Conservation (phyloP, 2,888 invertebrate genomes). For the Hypolimnas misippus region DNA sequence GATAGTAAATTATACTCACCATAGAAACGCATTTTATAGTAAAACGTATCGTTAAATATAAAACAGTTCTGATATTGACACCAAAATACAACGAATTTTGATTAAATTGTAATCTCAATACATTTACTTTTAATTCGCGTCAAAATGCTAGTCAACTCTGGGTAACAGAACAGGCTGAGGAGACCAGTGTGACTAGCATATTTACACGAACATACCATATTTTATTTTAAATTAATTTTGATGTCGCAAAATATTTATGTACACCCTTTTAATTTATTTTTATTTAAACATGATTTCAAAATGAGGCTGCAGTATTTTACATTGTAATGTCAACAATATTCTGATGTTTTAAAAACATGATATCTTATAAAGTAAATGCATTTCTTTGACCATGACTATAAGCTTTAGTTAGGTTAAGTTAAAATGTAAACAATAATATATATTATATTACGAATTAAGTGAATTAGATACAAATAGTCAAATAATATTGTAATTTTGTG, state of each 20-base stretch:
- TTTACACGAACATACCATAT: neutral
- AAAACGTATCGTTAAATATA: neutral
- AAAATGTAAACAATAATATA: slow-evolving; percentile 40
- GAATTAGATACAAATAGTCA: slow-evolving; percentile 14
- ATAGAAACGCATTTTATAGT: neutral
- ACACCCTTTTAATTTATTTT: neutral
- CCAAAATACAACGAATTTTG: slow-evolving; percentile 9
- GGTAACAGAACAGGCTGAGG: too few species aligned
- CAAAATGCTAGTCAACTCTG: too few species aligned
- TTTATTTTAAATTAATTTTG: neutral
- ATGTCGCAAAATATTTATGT: neutral
- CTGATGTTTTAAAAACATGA: neutral
- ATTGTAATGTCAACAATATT: slow-evolving; percentile 13
- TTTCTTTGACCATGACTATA: slow-evolving; percentile 56
- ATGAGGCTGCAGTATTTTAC: neutral
- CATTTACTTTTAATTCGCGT: too few species aligned
- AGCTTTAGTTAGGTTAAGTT: slow-evolving; percentile 65
- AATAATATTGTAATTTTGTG: slow-evolving; percentile 17
- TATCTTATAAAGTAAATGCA: slow-evolving; percentile 16
- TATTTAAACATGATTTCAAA: neutral
- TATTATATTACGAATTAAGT: slow-evolving; percentile 14
- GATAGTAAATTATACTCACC: too few species aligned
- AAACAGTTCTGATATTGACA: neutral
- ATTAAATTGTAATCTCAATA: neutral
- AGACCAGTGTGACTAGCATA: too few species aligned